These are phyloP conservation scores for Troides helena DNA, from an alignment of 2,888 invertebrate species.

Conservation along the genomic window DNA sequence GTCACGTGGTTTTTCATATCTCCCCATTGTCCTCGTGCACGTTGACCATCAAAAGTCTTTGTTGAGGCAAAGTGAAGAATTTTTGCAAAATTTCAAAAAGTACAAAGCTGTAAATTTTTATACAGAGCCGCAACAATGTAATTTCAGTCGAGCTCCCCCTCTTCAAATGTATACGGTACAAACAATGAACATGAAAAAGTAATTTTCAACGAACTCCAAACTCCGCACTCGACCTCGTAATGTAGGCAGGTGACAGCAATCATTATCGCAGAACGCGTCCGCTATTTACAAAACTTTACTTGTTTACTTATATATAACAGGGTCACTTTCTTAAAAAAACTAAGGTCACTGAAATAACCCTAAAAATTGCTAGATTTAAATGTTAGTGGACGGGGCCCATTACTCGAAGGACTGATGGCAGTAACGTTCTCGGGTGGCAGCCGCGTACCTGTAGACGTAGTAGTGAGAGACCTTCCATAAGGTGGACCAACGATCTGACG, in stretches of 20 bases:
- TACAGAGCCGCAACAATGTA: slow-evolving; percentile 7
- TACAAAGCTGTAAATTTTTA: slow-evolving; percentile 10
- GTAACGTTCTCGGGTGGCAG: no score
- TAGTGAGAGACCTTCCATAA: no score
- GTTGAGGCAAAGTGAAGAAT: not conserved
- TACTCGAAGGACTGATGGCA: no score
- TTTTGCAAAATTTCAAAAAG: slow-evolving; percentile 2
- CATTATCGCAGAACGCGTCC: not conserved
- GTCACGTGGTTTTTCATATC: not conserved
- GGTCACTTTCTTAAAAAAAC: no score
- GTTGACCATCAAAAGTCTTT: not conserved
- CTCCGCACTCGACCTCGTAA: slow-evolving; percentile 1
- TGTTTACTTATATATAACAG: not conserved
- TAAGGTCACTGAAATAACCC: no score
- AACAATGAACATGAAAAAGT: slow-evolving; percentile 6
- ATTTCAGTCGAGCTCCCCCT: slow-evolving; percentile 3
- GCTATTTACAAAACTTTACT: not conserved
- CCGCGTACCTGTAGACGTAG: no score
- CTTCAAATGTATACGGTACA: not conserved
- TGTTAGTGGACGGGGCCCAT: no score
- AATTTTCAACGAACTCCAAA: not conserved
- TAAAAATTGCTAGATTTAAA: no score
- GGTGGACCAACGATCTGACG: no score
- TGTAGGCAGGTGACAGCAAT: not conserved
- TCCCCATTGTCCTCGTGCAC: not conserved